Conservation (phyloP, 2,113 vertebrate genomes). For the Microtus oregoni region DNA sequence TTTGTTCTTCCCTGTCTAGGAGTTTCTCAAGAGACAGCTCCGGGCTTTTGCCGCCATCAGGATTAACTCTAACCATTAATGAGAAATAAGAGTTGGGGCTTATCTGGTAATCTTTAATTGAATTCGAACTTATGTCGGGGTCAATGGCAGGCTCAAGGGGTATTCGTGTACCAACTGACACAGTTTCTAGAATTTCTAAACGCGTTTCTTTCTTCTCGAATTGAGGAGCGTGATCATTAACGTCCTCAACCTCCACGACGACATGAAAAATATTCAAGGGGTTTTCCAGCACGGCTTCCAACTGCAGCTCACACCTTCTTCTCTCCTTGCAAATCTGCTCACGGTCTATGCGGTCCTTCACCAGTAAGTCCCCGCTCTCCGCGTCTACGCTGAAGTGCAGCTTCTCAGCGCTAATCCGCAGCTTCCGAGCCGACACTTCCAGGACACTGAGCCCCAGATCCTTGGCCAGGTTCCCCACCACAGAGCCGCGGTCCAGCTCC, state of each 20-base stretch:
- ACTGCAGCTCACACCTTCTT: slow-evolving; percentile 69
- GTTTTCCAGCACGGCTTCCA: slow-evolving; percentile 83
- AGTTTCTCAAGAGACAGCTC: slow-evolving; percentile 79
- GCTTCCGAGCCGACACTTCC: slow-evolving; percentile 85
- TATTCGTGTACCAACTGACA: slow-evolving; percentile 45
- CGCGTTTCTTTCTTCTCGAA: slow-evolving; percentile 70
- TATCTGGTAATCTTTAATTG: slow-evolving; percentile 72
- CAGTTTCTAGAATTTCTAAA: slow-evolving; percentile 71
- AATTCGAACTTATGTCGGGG: slow-evolving; percentile 66
- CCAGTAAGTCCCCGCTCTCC: slow-evolving; percentile 74
- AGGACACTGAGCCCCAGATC: slow-evolving; percentile 87
- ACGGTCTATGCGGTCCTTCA: slow-evolving; percentile 80
- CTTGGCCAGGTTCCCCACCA: slow-evolving; percentile 88
- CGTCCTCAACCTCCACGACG: slow-evolving; percentile 83
- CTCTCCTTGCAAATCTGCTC: slow-evolving; percentile 78
- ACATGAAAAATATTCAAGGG: slow-evolving; percentile 85
- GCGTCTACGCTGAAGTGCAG: slow-evolving; percentile 75
- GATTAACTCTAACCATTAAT: slow-evolving; percentile 70
- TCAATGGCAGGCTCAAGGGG: slow-evolving; percentile 73
- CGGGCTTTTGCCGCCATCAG: slow-evolving; percentile 69
- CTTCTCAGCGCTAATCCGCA: slow-evolving; percentile 84
- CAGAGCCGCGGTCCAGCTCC: slow-evolving; percentile 85
- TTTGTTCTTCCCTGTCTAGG: slow-evolving; percentile 84
- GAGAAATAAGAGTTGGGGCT: slow-evolving; percentile 69
- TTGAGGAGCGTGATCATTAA: slow-evolving; percentile 80